These are phyloP conservation scores for Acrocera orbiculus DNA, from an alignment of 2,888 invertebrate species.

Conservation along the genomic window DNA sequence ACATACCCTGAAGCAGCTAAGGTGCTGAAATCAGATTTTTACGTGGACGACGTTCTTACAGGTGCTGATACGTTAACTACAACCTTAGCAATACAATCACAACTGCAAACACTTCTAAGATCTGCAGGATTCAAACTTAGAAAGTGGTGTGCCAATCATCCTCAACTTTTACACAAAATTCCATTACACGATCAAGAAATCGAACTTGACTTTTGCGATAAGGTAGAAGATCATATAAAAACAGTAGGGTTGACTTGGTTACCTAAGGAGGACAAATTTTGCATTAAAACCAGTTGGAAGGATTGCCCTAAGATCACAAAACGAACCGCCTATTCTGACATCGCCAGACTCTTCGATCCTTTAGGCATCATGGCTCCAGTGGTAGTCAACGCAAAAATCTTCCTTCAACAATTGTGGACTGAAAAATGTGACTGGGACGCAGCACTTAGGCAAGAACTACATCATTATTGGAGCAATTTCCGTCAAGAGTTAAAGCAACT, in stretches of 20 bases:
- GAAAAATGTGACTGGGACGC: neutral
- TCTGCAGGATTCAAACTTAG: neutral
- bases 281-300: neutral
- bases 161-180: neutral
- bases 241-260: neutral
- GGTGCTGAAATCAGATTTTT: neutral
- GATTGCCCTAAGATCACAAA: neutral
- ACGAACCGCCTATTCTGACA: neutral
- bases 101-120: neutral
- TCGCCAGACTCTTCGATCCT: neutral
- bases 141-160: constrained; percentile 1
- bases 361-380: neutral
- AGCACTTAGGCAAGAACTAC: neutral
- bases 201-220: neutral
- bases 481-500: too few species aligned
- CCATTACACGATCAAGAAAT: neutral
- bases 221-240: neutral
- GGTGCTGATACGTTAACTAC: neutral
- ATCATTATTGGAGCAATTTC: neutral
- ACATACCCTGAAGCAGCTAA: neutral
- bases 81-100: neutral
- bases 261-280: neutral
- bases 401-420: neutral
- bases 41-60: constrained; percentile 2
- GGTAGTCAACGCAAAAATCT: neutral